Percentiles rank a stretch among this genome's conserved stretches.
Evolutionary conservation across 2,113 vertebrate species (phyloP).

Genomic region (Macquaria ambigua): DNA sequence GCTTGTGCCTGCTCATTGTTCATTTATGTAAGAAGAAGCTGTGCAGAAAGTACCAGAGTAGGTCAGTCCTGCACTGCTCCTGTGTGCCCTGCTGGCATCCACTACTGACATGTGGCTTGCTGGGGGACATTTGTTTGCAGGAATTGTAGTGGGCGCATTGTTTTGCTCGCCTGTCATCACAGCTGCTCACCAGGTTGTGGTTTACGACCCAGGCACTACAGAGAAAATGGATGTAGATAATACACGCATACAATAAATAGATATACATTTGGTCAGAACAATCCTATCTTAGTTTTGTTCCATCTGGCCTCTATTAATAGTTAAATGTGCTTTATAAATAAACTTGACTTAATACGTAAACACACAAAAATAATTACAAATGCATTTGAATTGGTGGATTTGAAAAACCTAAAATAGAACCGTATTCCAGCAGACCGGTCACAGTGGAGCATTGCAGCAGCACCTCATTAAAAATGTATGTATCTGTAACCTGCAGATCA

Average conservation of each 20-base stretch:
- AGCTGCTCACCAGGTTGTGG: constrained; percentile 2
- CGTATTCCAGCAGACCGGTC: not conserved
- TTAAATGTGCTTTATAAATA: too few species aligned
- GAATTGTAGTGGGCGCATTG: not conserved
- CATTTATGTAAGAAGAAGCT: constrained; percentile 53
- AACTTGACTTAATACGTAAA: too few species aligned
- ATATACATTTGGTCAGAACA: not conserved
- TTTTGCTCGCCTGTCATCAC: constrained; percentile 3
- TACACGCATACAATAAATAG: not conserved
- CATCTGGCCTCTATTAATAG: not conserved
- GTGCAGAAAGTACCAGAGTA: constrained; percentile 32
- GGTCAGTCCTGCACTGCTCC: constrained; percentile 2
- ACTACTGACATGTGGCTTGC: not conserved
- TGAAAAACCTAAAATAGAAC: constrained; percentile 32
- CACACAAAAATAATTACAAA: not conserved
- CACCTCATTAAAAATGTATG: constrained; percentile 72
- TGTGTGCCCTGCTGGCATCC: not conserved
- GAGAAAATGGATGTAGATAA: not conserved
- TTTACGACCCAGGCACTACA: not conserved
- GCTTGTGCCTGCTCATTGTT: constrained; percentile 16
- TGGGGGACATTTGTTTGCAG: not conserved
- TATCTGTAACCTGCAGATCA: constrained; percentile 60
- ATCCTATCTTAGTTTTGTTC: not conserved
- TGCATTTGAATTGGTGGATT: constrained; percentile 4
- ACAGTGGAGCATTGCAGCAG: constrained; percentile 45